These are phyloP conservation scores for Argynnis bischoffii DNA, from an alignment of 2,888 invertebrate genomes.

Conservation along the genomic window DNA sequence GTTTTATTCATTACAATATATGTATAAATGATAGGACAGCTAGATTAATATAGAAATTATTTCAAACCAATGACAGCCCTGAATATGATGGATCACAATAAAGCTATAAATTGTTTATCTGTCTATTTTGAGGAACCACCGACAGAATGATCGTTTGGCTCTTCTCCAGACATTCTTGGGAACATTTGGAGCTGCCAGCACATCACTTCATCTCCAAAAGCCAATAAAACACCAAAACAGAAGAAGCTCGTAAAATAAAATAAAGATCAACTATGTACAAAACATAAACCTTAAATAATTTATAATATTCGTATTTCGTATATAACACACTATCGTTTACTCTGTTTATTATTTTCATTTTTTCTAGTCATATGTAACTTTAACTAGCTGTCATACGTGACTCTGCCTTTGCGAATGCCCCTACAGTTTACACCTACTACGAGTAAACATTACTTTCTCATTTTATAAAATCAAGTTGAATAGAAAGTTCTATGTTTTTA, in stretches of 20 bases:
- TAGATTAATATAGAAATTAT: constrained; percentile 1
- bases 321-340: too few species aligned
- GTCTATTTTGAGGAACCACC: constrained; percentile 57
- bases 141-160: constrained; percentile 52
- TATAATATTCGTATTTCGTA: too few species aligned
- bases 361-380: too few species aligned
- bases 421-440: too few species aligned
- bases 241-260: constrained; percentile 28
- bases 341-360: too few species aligned
- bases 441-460: too few species aligned
- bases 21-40: background rate
- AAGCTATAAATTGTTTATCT: constrained; percentile 52
- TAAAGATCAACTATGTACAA: background rate
- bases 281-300: too few species aligned
- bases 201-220: constrained; percentile 38
- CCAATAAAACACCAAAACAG: constrained; percentile 40
- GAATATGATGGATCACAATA: constrained; percentile 46
- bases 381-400: too few species aligned
- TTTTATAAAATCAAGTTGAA: too few species aligned
- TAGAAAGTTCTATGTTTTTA: too few species aligned
- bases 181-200: constrained; percentile 47
- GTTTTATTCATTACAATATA: too few species aligned
- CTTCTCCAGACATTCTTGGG: constrained; percentile 52
- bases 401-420: too few species aligned
- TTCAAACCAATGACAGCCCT: constrained; percentile 29